These are phyloP conservation scores for Platycheirus albimanus DNA, from an alignment of 2,888 invertebrate species.

Conservation along the genomic window DNA sequence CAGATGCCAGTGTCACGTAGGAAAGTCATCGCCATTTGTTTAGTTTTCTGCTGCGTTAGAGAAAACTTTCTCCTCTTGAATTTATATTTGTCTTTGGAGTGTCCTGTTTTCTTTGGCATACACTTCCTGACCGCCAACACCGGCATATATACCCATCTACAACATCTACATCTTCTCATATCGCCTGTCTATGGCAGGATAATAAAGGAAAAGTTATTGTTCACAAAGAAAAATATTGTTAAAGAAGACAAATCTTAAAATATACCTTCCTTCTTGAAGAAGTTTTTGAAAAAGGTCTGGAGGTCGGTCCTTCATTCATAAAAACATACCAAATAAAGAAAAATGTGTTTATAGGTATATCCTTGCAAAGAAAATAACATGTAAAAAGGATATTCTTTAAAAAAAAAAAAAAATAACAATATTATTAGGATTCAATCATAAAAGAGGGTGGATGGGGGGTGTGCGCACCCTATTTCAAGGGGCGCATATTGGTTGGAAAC, in stretches of 20 bases:
- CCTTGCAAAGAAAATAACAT: not conserved
- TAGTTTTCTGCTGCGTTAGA: conserved; percentile 30
- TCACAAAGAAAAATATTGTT: not conserved
- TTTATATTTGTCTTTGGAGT: conserved; percentile 41
- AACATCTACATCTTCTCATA: not conserved
- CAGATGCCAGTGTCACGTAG: conserved; percentile 41
- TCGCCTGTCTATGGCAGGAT: conserved; percentile 47
- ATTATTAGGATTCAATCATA: conserved; percentile 29
- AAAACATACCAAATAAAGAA: not conserved
- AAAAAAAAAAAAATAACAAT: conserved; percentile 13
- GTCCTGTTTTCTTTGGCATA: conserved; percentile 44
- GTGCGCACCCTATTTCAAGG: conserved; percentile 18
- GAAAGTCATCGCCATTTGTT: conserved; percentile 57
- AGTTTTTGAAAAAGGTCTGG: conserved; percentile 16
- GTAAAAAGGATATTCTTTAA: conserved; percentile 4
- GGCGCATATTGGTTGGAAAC: conserved; percentile 19
- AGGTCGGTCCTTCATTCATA: conserved; percentile 9
- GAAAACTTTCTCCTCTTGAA: conserved; percentile 67
- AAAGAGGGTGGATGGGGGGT: conserved; percentile 34
- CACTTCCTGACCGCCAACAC: conserved; percentile 38
- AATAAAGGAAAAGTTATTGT: conserved; percentile 50
- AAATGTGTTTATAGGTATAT: not conserved
- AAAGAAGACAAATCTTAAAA: conserved; percentile 2
- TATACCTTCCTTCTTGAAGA: conserved; percentile 9
- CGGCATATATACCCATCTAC: not conserved